Percentiles rank a stretch among this genome's conserved stretches.
These are phyloP conservation scores for Eriocheir sinensis DNA, from an alignment of 1,140 invertebrate species.

Conservation along the genomic window DNA sequence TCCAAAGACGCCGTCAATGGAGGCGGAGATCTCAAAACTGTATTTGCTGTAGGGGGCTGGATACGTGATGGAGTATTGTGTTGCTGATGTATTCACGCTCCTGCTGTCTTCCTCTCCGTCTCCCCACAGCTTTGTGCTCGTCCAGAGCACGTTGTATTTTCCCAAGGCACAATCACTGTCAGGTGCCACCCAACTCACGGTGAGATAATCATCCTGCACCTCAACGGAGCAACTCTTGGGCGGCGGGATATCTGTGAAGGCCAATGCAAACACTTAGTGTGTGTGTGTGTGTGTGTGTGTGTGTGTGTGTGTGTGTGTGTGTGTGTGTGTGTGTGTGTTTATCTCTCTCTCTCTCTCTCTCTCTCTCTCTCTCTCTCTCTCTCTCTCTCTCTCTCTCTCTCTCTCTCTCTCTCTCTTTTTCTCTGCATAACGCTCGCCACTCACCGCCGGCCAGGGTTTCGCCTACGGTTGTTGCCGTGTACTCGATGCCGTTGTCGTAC, in stretches of 20 bases:
- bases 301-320: too few relatives aligned
- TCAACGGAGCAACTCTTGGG: background rate
- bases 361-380: background rate
- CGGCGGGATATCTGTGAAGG: background rate
- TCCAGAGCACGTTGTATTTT: background rate
- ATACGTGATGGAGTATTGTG: too few relatives aligned
- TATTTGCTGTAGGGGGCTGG: background rate
- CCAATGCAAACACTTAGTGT: background rate
- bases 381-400: too few relatives aligned
- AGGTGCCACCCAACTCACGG: background rate
- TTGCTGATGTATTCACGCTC: background rate
- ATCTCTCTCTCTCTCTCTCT: conserved; percentile 8
- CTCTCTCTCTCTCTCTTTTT: too few relatives aligned
- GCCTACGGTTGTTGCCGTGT: background rate
- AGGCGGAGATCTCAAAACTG: background rate
- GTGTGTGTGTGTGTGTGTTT: too few relatives aligned
- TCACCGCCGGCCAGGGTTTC: background rate
- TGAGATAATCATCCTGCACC: background rate
- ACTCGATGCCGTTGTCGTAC: background rate
- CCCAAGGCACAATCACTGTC: background rate
- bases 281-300: too few relatives aligned
- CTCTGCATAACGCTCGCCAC: background rate
- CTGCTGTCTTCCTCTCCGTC: background rate
- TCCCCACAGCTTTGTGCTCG: background rate
- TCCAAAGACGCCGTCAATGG: background rate